Percentiles rank a stretch among this genome's conserved stretches.
phyloP scores from a whole-genome alignment of 2,888 invertebrate genomes.

The Seira ritae region DNA sequence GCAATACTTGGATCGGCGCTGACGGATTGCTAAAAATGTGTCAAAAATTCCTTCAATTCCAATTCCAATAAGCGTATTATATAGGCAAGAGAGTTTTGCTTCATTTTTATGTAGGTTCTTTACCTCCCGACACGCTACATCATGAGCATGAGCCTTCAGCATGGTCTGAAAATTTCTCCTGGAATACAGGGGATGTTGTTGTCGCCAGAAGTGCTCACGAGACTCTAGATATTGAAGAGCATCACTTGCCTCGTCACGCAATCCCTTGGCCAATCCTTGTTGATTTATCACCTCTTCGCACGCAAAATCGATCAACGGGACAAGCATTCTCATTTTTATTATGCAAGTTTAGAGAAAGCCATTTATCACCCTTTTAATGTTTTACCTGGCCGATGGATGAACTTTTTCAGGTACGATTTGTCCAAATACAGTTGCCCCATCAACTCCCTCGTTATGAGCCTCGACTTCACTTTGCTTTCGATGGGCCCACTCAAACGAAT shows the following conservation, averaged over 20 bases:
- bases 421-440: constrained; percentile 72
- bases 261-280: constrained; percentile 58
- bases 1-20: constrained; percentile 31
- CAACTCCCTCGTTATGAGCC: constrained; percentile 69
- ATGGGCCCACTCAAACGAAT: constrained; percentile 4
- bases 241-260: constrained; percentile 68
- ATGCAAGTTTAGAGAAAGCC: constrained; percentile 1
- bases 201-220: constrained; percentile 71
- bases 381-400: constrained; percentile 68
- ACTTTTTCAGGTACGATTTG: constrained; percentile 71
- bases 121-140: constrained; percentile 32
- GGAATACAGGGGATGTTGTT: constrained; percentile 72
- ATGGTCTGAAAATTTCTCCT: constrained; percentile 59
- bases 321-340: background rate
- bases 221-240: constrained; percentile 71
- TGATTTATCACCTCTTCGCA: constrained; percentile 59
- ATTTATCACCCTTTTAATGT: background rate
- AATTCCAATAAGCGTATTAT: too few relatives aligned
- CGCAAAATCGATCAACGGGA: background rate
- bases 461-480: constrained; percentile 37
- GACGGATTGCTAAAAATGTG: constrained; percentile 28
- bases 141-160: constrained; percentile 44
- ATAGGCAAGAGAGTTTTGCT: background rate
- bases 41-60: too few relatives aligned
- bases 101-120: background rate